Evolutionary conservation across 2,113 vertebrate species (phyloP).

Genomic region (Carassius auratus): DNA sequence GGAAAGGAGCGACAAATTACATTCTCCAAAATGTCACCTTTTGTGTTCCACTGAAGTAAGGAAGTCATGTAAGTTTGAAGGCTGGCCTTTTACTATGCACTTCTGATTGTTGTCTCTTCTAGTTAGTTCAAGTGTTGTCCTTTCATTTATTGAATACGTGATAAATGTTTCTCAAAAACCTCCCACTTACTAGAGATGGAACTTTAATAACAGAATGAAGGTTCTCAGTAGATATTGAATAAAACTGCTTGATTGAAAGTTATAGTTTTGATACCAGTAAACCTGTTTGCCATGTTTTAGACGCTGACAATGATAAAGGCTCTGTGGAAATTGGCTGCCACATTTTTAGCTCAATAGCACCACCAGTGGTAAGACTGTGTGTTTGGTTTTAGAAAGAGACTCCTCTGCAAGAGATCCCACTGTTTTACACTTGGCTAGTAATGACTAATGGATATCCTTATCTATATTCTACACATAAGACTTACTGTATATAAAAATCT

Average conservation of each 20-base stretch:
- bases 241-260: neutral
- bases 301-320: neutral
- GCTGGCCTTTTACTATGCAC: neutral
- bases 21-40: constrained; percentile 32
- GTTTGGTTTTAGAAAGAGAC: neutral
- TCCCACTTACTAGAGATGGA: neutral
- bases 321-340: neutral
- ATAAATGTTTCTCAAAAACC: neutral
- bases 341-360: constrained; percentile 39
- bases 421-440: neutral
- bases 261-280: neutral
- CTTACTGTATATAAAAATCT: neutral
- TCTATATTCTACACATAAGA: neutral
- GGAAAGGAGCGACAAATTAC: neutral
- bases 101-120: neutral
- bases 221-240: neutral
- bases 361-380: constrained; percentile 9
- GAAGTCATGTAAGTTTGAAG: neutral
- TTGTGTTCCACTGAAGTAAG: neutral
- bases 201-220: neutral
- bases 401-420: neutral
- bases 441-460: neutral
- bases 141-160: neutral
- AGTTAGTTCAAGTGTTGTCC: neutral
- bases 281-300: neutral